Evolutionary conservation across 2,113 vertebrate species (phyloP).

Genomic region (Electrona antarctica): DNA sequence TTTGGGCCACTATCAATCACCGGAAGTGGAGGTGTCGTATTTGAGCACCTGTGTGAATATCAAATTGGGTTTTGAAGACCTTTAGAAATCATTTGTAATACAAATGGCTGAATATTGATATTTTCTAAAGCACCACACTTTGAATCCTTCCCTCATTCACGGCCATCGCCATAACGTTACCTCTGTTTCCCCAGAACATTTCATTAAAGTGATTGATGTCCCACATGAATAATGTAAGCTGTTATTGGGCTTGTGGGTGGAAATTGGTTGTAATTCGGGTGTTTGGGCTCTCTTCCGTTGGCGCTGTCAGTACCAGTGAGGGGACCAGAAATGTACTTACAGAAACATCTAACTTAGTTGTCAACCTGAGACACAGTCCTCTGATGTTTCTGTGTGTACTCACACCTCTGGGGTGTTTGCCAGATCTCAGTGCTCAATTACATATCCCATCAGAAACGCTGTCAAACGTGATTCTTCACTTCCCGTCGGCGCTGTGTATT

Average conservation of each 20-base stretch:
- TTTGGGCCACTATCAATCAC: constrained; percentile 38
- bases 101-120: not conserved
- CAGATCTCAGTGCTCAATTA: constrained; percentile 55
- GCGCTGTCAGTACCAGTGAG: constrained; percentile 37
- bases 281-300: constrained; percentile 14
- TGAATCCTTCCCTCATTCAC: constrained; percentile 33
- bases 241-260: constrained; percentile 44
- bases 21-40: not conserved
- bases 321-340: constrained; percentile 38
- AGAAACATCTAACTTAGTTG: constrained; percentile 32
- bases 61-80: constrained; percentile 20
- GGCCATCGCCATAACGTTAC: constrained; percentile 27
- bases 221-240: constrained; percentile 67
- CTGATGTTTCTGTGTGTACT: constrained; percentile 50
- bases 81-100: not conserved
- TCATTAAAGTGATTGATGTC: constrained; percentile 65
- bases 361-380: constrained; percentile 26
- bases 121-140: constrained; percentile 23
- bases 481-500: constrained; percentile 33
- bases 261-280: constrained; percentile 40
- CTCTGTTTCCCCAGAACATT: constrained; percentile 42
- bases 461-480: constrained; percentile 55
- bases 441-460: constrained; percentile 61
- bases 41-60: constrained; percentile 5
- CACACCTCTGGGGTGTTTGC: constrained; percentile 48